Conservation (phyloP, 2,797 vertebrate genomes). For the Cephalopachus bancanus region DNA sequence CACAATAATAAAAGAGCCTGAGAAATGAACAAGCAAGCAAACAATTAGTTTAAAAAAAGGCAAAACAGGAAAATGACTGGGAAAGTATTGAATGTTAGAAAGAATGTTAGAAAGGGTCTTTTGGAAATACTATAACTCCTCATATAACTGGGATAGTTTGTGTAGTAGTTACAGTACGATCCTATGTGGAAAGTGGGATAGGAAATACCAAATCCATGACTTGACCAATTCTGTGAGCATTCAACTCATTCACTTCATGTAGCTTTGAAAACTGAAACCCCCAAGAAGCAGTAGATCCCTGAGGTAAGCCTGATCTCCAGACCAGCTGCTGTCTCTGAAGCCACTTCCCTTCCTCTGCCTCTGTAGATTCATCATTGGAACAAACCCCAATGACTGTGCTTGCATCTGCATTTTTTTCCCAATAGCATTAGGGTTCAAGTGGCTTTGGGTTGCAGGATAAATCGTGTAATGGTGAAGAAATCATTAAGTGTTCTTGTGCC, state of each 20-base stretch:
- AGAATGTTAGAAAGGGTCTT: neutral
- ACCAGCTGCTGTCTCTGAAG: accelerated
- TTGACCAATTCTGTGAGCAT: neutral
- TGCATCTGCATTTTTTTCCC: too few species aligned
- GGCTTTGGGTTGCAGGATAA: too few species aligned
- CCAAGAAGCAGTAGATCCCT: accelerated
- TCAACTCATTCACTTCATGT: accelerated
- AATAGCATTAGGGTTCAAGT: too few species aligned
- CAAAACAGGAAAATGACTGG: neutral
- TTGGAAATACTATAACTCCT: neutral
- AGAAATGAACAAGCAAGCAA: neutral
- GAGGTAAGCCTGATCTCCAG: neutral
- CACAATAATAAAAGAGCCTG: neutral
- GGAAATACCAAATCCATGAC: neutral
- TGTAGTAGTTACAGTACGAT: accelerated
- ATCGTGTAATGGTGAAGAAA: too few species aligned
- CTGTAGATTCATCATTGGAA: neutral
- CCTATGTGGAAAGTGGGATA: neutral
- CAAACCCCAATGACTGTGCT: neutral
- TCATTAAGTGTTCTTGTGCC: too few species aligned
- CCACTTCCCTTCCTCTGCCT: neutral
- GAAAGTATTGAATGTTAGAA: neutral
- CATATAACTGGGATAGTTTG: accelerated
- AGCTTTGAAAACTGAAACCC: neutral
- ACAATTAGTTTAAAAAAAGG: neutral